phyloP scores from a whole-genome alignment of 2,888 invertebrate genomes.

The Lacanobia wlatinum region DNA sequence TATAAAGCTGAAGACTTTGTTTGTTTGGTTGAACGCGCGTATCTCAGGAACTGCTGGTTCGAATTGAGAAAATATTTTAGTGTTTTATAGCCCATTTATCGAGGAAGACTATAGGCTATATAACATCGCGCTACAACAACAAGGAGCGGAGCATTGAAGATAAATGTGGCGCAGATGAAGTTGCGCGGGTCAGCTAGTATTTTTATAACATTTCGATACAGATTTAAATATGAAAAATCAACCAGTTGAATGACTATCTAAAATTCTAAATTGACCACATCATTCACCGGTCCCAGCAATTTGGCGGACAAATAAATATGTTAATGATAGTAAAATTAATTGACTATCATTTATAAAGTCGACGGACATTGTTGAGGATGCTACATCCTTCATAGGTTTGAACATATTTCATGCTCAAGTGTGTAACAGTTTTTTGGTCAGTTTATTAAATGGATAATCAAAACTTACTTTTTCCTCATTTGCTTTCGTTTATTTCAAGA shows the following conservation, averaged over 20 bases:
- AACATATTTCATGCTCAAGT: conserved; percentile 2
- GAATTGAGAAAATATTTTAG: no score
- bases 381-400: conserved; percentile 29
- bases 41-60: no score
- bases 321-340: conserved; percentile 44
- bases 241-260: conserved; percentile 8
- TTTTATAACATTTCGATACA: background rate
- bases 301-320: conserved; percentile 26
- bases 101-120: no score
- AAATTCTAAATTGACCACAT: conserved; percentile 28
- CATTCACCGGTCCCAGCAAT: conserved; percentile 5
- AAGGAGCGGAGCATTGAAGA: no score
- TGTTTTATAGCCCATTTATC: no score
- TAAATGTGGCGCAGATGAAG: no score
- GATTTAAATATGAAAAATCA: conserved; percentile 9
- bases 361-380: conserved; percentile 13
- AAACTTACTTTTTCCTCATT: background rate
- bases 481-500: background rate
- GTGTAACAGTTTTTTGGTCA: background rate
- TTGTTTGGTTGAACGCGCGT: no score
- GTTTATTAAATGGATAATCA: background rate
- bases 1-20: no score
- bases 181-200: no score
- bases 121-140: no score
- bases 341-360: conserved; percentile 26